Percentiles rank a stretch among this genome's conserved stretches.
Conservation (phyloP, 2,888 invertebrate genomes). For the Erebia palarica region DNA sequence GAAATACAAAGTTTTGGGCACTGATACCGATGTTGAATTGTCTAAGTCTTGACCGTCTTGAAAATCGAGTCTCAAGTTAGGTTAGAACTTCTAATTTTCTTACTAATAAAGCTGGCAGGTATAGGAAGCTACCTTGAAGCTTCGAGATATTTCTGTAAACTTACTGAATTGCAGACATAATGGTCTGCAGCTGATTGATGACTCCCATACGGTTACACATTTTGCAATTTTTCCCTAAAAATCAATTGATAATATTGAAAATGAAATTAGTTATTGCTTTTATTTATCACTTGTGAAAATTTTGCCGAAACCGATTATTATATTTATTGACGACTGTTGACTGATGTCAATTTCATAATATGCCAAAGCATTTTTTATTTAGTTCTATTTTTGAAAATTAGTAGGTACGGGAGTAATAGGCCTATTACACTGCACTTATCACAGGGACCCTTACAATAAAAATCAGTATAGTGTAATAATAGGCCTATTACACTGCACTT, state of each 20-base stretch:
- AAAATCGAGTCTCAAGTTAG: too few relatives aligned
- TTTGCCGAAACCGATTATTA: slow-evolving; percentile 1
- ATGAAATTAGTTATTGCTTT: not conserved
- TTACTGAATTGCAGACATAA: slow-evolving; percentile 70
- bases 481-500: too few relatives aligned
- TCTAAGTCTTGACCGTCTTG: too few relatives aligned
- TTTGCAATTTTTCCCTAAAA: slow-evolving; percentile 36
- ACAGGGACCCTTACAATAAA: too few relatives aligned
- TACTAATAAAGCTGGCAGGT: too few relatives aligned
- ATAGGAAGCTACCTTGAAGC: too few relatives aligned
- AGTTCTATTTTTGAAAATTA: slow-evolving; percentile 23
- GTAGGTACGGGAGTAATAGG: not conserved
- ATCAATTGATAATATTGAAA: too few relatives aligned
- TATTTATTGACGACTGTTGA: not conserved
- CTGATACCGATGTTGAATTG: too few relatives aligned
- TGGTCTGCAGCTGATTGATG: slow-evolving; percentile 63
- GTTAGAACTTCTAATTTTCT: not conserved
- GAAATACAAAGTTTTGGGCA: too few relatives aligned
- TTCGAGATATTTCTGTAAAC: slow-evolving; percentile 33
- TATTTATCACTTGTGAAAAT: slow-evolving; percentile 10
- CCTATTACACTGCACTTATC: too few relatives aligned
- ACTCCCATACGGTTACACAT: slow-evolving; percentile 73
- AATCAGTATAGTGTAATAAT: too few relatives aligned
- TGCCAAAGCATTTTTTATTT: not conserved
- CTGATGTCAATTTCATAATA: slow-evolving; percentile 1